Evolutionary conservation across 2,888 invertebrate species (phyloP), one percentile per base, ranked within the genome.

Genomic region (Monopis laevigella): DNA sequence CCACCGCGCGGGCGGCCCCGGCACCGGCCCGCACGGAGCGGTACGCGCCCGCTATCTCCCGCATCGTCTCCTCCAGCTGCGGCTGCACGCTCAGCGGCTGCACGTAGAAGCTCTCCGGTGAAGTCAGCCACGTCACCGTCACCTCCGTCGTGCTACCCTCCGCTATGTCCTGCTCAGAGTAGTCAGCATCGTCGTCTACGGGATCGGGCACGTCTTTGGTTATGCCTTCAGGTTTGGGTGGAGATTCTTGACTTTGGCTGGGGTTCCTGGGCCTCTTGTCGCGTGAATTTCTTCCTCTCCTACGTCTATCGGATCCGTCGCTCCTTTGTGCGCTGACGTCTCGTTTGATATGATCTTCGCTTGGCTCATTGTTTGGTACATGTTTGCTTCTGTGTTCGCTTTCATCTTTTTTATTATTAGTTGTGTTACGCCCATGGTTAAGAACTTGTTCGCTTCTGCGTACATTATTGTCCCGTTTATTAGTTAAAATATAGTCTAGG

Each of bases 121-220:
- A 87, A 41, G 87, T 84, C 57, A 90, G 89, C 91, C 92, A 92
- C 2, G 88, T 86, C 27, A 92, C 82, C 2, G 82, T 75, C 0
- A 89, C 71, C 43, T 85, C 82, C 40, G 85, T 83, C 40, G 77
- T 82, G 0, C 70, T 65, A 11, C 84, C 85, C 1, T 75, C 58
- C 13, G 82, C 73, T 2, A 87, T 62, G 0, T 65, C 52, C 1
- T 73, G 69, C 2, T 80, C 69, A 0, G 49, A 40, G 67, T 84
- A 87, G 0, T 72, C 63, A 0, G 74, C 72, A 8, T 82, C 74
- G 1, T 82, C 45, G 0, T 83, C 49, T 5, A 83, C 62, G 28
- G 85, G 86, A 43, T 82, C 56, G 1, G 66, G 13, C 5, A 78
- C 51, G 49, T 65, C 70, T 43, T 68, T 73, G 51, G 67, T 71